Percentiles rank a stretch among this genome's conserved stretches.
These are phyloP conservation scores for Colletes latitarsis DNA, from an alignment of 1,140 invertebrate species.

Conservation along the genomic window DNA sequence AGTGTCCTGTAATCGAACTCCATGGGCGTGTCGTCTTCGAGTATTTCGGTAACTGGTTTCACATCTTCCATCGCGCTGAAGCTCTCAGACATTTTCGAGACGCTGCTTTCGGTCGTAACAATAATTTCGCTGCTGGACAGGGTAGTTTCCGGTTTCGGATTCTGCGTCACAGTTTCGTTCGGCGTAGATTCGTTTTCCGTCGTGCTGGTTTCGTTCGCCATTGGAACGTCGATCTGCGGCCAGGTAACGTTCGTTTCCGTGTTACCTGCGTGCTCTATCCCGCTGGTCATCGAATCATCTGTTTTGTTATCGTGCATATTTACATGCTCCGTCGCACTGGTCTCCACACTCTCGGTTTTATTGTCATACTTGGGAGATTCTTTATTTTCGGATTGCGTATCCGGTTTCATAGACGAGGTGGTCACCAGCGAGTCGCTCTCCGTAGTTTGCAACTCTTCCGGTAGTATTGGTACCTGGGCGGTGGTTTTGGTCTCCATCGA, in stretches of 20 bases:
- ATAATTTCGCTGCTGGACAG: background rate
- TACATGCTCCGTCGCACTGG: background rate
- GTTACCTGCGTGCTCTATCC: background rate
- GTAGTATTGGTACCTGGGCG: conserved; percentile 75
- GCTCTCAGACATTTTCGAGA: background rate
- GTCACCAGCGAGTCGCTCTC: conserved; percentile 45
- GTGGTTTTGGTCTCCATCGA: conserved; percentile 73
- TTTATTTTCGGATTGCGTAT: background rate
- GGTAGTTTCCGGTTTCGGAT: conserved; percentile 45
- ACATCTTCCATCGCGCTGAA: conserved; percentile 66
- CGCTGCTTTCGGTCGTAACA: conserved; percentile 21
- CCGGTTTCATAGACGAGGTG: conserved; percentile 33
- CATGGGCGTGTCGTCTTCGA: conserved; percentile 71
- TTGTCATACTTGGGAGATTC: conserved; percentile 1
- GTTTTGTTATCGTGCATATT: background rate
- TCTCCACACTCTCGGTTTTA: background rate
- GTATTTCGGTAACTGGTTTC: conserved; percentile 75
- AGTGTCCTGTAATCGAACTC: conserved; percentile 67
- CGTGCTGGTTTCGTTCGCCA: background rate
- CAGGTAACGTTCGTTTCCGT: background rate
- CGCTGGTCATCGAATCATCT: background rate
- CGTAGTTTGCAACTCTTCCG: conserved; percentile 76
- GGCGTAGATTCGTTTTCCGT: background rate
- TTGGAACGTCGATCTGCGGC: conserved; percentile 5
- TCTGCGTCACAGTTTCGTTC: conserved; percentile 42